Evolutionary conservation across 2,113 vertebrate genomes (phyloP).

Genomic region (Gorilla gorilla): DNA sequence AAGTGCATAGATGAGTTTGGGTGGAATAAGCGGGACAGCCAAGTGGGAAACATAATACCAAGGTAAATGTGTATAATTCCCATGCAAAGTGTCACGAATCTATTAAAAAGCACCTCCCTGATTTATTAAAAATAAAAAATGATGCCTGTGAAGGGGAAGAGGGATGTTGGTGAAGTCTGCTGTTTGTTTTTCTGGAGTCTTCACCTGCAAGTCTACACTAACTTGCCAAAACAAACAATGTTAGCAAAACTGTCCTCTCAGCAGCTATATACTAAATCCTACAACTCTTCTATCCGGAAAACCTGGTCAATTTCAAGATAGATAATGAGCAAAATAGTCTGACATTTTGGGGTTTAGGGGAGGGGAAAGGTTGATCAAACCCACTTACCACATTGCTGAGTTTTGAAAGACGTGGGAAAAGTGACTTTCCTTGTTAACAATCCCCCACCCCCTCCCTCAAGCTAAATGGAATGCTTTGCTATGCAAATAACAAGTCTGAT

Average conservation of each 20-base stretch:
- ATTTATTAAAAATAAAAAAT: slow-evolving; percentile 12
- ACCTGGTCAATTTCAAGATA: slow-evolving; percentile 11
- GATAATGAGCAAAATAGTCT: slow-evolving; percentile 47
- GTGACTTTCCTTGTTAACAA: not conserved
- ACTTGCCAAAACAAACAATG: slow-evolving; percentile 37
- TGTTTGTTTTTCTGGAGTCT: slow-evolving; percentile 31
- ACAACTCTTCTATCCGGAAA: slow-evolving; percentile 15
- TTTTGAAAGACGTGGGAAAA: slow-evolving; percentile 60
- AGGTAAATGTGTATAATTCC: not conserved
- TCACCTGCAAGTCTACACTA: slow-evolving; percentile 17
- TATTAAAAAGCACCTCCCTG: not conserved
- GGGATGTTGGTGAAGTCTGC: not conserved
- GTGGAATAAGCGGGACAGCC: not conserved
- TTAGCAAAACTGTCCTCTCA: not conserved
- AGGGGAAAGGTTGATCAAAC: slow-evolving; percentile 25
- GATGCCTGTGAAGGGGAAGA: not conserved
- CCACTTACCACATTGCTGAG: slow-evolving; percentile 34
- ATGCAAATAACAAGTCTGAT: slow-evolving; percentile 70
- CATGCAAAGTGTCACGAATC: not conserved
- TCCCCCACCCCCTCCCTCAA: slow-evolving; percentile 38
- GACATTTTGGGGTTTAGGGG: not conserved
- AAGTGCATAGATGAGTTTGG: not conserved
- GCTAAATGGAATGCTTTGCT: slow-evolving; percentile 68
- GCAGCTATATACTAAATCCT: slow-evolving; percentile 48
- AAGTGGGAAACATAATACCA: not conserved